Evolutionary conservation across 2,113 vertebrate species (phyloP), one percentile per base, ranked within the genome.

Genomic region (Lophura nycthemera): DNA sequence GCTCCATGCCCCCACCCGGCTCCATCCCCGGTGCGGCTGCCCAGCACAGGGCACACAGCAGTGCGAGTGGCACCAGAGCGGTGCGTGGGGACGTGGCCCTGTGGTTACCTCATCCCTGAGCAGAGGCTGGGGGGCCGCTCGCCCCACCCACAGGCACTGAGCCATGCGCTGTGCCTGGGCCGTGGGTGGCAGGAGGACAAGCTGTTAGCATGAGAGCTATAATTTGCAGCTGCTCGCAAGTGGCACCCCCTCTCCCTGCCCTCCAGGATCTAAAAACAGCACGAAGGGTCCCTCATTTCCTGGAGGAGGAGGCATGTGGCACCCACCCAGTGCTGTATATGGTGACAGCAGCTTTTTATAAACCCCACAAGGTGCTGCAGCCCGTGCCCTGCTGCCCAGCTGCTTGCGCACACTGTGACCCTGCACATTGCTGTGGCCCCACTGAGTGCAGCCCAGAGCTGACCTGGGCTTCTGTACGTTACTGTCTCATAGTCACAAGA

Each of bases 141-240:
- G 2, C 61, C 16, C 40, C 38, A 36, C 25, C 34, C 16, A 25
- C 61, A 27, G 61, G 36, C 25, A 12, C 61, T 17, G 25, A 64
- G 61, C 36, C 25, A 7, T 36, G 16, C 7, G 27, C 36, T 38
- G 11, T 64, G 61, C 61, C 38, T 40, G 61, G 25, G 14, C 17
- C 5, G 87, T 73, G 88, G 92, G 95, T 72, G 89, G 75, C 57
- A 32, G 94, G 85, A 96, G 92, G 92, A 97, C 82, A 96, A 95
- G 94, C 90, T 97, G 93, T 74, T 97, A 93, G 95, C 90, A 95
- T 83, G 90, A 89, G 80, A 96, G 95, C 87, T 96, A 40, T 94
- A 95, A 96, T 92, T 97, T 91, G 77, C 57, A 86, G 90, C 92
- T 96, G 90, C 73, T 90, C 94, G 79, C 52, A 93, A 96, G 87